Percentiles rank a stretch among this genome's conserved stretches.
These are phyloP conservation scores for Noctua janthina DNA, from an alignment of 2,888 invertebrate genomes.

Conservation along the genomic window DNA sequence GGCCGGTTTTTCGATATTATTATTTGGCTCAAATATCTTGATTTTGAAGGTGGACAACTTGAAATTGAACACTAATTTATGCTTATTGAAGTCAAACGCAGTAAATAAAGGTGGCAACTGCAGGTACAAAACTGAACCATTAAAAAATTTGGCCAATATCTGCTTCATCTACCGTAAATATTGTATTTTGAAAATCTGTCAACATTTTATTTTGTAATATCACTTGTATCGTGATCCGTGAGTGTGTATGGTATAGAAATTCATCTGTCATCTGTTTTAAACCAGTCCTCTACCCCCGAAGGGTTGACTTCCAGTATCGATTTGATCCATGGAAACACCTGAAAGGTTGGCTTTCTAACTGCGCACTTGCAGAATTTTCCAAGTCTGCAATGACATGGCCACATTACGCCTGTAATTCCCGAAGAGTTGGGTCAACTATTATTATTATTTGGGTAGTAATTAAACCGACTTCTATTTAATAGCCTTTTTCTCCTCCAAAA, in stretches of 20 bases:
- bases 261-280: background rate
- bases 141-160: background rate
- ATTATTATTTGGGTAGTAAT: no score
- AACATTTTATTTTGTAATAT: background rate
- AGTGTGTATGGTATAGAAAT: background rate
- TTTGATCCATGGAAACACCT: constrained; percentile 22
- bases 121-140: background rate
- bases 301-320: background rate
- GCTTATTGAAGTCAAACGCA: background rate
- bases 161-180: background rate
- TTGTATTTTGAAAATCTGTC: background rate
- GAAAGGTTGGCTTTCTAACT: background rate
- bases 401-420: background rate
- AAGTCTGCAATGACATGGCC: background rate
- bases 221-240: background rate
- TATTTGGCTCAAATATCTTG: background rate
- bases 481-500: no score
- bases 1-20: background rate
- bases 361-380: background rate
- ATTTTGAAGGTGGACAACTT: background rate
- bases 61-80: background rate
- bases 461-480: no score
- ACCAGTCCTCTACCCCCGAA: background rate
- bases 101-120: background rate
- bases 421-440: no score